Evolutionary conservation across 2,797 vertebrate genomes (phyloP).

Genomic region (Micropoecilia bifurca): DNA sequence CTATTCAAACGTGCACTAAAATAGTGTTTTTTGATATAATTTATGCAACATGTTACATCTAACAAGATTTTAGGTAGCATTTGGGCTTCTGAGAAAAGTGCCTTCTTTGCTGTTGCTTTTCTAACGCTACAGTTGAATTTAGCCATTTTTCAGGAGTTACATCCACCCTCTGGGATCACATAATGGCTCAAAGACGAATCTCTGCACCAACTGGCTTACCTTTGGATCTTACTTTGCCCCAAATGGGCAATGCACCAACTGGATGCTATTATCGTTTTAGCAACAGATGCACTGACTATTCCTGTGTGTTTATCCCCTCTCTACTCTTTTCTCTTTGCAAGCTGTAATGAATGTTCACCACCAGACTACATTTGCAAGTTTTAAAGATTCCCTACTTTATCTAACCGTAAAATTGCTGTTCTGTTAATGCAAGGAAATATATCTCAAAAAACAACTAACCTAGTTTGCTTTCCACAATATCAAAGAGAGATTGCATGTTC

Average conservation of each 20-base stretch:
- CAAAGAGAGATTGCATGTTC: conserved; percentile 1
- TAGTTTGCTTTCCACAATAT: conserved; percentile 13
- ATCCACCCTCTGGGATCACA: background rate
- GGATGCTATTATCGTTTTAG: background rate
- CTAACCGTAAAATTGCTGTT: conserved; percentile 15
- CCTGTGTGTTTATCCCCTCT: conserved; percentile 2
- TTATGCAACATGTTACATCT: background rate
- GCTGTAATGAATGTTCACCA: conserved; percentile 23
- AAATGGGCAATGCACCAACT: background rate
- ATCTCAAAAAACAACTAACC: background rate
- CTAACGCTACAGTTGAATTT: background rate
- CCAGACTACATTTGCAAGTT: conserved; percentile 20
- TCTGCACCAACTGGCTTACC: conserved; percentile 1
- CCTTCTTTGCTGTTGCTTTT: background rate
- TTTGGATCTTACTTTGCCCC: conserved; percentile 4
- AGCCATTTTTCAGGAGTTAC: background rate
- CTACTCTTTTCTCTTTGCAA: conserved; percentile 14
- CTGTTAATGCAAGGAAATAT: conserved; percentile 7
- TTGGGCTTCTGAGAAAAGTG: background rate
- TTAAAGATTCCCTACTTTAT: conserved; percentile 9
- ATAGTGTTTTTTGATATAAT: background rate
- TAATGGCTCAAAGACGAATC: background rate
- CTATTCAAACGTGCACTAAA: background rate
- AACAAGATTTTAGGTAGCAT: background rate
- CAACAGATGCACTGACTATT: background rate